Conservation (phyloP, 2,113 vertebrate genomes). For the Crotalus viridis region DNA sequence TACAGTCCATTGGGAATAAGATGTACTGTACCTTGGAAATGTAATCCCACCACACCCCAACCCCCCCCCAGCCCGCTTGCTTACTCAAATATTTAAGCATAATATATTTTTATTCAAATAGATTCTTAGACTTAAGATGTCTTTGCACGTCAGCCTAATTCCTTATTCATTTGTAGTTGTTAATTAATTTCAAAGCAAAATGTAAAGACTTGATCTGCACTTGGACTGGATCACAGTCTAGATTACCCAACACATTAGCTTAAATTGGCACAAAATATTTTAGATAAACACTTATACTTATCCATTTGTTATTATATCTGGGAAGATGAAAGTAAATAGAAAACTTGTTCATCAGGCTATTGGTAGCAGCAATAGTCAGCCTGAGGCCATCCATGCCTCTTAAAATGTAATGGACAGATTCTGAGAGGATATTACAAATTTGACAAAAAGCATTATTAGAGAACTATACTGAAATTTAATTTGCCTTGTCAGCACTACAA, state of each 20-base stretch:
- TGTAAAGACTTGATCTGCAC: background rate
- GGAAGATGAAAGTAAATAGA: slow-evolving; percentile 14
- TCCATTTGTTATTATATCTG: slow-evolving; percentile 15
- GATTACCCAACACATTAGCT: accelerated
- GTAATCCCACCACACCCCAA: background rate
- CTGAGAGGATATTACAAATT: background rate
- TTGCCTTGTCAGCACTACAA: background rate
- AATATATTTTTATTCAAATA: background rate
- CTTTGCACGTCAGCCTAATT: background rate
- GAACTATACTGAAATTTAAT: background rate
- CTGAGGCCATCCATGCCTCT: slow-evolving; percentile 8
- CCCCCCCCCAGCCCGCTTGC: background rate
- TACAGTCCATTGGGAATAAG: background rate
- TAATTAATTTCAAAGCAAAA: background rate
- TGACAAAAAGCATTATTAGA: background rate
- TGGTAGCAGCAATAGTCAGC: slow-evolving; percentile 38
- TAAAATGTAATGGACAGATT: accelerated
- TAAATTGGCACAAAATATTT: background rate
- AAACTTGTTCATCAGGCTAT: slow-evolving; percentile 44
- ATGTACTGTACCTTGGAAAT: background rate
- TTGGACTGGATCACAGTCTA: background rate
- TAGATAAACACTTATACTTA: background rate
- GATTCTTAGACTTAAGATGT: background rate
- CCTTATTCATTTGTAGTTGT: background rate
- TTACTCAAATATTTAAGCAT: background rate